A percentile compares a stretch with the other conserved stretches of the same genome.
Evolutionary conservation across 2,888 invertebrate genomes (phyloP).

Genomic region (Anarsia innoxiella): DNA sequence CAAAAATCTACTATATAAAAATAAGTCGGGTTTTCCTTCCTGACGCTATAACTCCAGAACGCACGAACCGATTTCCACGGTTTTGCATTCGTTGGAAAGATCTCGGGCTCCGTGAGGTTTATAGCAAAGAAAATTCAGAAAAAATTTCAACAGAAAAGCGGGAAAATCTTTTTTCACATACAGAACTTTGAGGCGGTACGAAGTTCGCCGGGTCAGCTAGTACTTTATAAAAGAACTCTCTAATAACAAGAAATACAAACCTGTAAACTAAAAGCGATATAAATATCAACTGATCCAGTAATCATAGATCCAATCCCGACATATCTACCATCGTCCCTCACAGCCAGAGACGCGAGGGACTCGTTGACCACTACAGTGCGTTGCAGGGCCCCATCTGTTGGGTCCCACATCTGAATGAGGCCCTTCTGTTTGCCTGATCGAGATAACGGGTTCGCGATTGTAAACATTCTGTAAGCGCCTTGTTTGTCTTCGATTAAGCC

Average conservation of each 20-base stretch:
- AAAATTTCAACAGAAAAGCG: too few relatives aligned
- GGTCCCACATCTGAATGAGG: conserved; percentile 85
- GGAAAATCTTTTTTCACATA: too few relatives aligned
- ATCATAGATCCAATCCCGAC: conserved; percentile 96
- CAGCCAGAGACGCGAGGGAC: conserved; percentile 88
- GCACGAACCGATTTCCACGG: too few relatives aligned
- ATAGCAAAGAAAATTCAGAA: too few relatives aligned
- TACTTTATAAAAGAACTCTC: neutral
- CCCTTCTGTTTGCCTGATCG: conserved; percentile 83
- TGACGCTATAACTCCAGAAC: too few relatives aligned
- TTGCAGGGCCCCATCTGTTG: conserved; percentile 68
- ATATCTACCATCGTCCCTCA: conserved; percentile 93
- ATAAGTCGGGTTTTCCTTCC: too few relatives aligned
- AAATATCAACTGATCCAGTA: conserved; percentile 92
- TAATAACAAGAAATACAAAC: too few relatives aligned
- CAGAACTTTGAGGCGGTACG: too few relatives aligned
- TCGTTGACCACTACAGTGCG: conserved; percentile 80
- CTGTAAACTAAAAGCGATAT: conserved; percentile 93
- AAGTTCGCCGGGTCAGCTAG: too few relatives aligned
- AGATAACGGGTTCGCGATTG: conserved; percentile 86
- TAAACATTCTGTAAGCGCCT: conserved; percentile 80
- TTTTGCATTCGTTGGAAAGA: too few relatives aligned
- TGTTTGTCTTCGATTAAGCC: conserved; percentile 82
- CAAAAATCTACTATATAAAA: too few relatives aligned
- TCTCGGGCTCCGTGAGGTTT: too few relatives aligned